Evolutionary conservation across 2,797 vertebrate species (phyloP), one percentile per base, ranked within the genome.

Genomic region (Pipistrellus nathusii): DNA sequence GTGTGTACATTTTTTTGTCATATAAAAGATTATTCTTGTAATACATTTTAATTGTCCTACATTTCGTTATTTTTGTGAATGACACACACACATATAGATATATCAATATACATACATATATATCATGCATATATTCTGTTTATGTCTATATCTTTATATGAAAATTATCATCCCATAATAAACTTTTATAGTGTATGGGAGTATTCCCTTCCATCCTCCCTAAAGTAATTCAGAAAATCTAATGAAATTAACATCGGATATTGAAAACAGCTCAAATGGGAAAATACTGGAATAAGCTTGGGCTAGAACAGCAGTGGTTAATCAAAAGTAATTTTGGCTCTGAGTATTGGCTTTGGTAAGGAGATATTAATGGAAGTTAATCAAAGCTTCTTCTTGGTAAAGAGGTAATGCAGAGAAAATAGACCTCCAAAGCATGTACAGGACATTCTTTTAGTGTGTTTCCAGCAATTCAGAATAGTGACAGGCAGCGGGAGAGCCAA

Each of bases 301-400:
- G 41, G 4, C 12, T 55, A 17, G 44, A 78, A 80, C 8, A 51
- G 8, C 20, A 87, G 5, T 83, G 82, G 53, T 75, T 48, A 92
- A 84, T 80, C n/a, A 89, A 44, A 15, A 75, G 44, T 68, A 25
- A 48, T 57, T n/a, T 94, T 90, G 11, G 46, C 59, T 92, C 55
- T 92, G 48, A 81, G 23, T 46, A 53, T 6, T 77, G 73, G 38
- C 41, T 32, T 23, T 88, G 25, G n/a, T 62, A 75, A 69, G 21
- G 46, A 48, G 17, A 48, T 62, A 66, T 11, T 76, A 44, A 27
- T 80, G 32, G 81, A 64, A 94, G 35, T 44, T 90, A 41, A 25
- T 41, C 62, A 81, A 64, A 85, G 18, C 18, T 76, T 38, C 35
- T 77, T 90, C 73, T 90, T 66, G 51, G 15, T 83, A 83, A 86